Base-by-base conservation (phyloP, 2,113 vertebrate genomes). In the pig (Sus scrofa) region DNA sequence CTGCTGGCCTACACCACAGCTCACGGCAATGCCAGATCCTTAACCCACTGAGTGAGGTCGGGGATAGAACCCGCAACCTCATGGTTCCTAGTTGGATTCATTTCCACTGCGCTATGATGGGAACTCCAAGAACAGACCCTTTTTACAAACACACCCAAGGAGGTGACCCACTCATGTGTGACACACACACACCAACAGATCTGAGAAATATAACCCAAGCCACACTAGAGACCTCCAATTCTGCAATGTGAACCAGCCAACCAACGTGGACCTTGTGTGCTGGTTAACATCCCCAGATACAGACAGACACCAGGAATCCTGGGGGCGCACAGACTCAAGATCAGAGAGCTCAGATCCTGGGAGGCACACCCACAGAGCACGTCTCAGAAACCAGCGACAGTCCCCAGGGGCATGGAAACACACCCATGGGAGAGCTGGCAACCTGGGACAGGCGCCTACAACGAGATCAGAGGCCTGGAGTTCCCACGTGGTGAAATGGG, bases 141-240 rank as follows among this genome's bases (percentile, higher is more conserved):
- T 37, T 88, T 88, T 26, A 54, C 39, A 52, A 96, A 82, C 6
- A 39, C 3, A 65, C 26, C 37, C 60, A 58, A 74, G 54, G 73
- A 85, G 65, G 79, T 54, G 50, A 82, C 19, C 86, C 34, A 86
- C 27, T 58, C 20, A 39, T 14, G 34, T 54, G 32, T 91, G 37
- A 75, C 62, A 62, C 19, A 68, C 2, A 84, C 0, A 2, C 44
- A 58, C 54, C 54, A 44, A 44, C 44, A 44, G 14, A 82, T 70
- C 68, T 77, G 54, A 91, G 39, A 87, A 82, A 77, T 27, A 91
- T 52, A 94, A 87, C 54, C 34, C 24, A 84, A 71, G 77, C 54
- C 75, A 73, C 39, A 92, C 7, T 70, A 77, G 89, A 84, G 10
- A 83, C 44, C 56, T 89, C 65, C 37, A 50, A 37, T 52, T 30